Conservation (phyloP, 2,888 invertebrate species). For the Brenthis ino region DNA sequence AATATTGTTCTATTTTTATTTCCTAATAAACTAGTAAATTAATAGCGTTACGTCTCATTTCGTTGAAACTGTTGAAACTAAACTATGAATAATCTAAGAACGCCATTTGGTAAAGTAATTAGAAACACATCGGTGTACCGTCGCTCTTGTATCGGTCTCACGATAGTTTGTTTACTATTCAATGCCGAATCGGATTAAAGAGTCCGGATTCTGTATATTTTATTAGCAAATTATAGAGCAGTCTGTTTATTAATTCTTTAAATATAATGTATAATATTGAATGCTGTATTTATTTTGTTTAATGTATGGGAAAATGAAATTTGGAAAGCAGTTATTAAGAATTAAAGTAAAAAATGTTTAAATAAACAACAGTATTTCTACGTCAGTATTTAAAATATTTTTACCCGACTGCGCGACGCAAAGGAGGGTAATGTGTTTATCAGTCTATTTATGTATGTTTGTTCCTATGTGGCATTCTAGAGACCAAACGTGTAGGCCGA, state of each 20-base stretch:
- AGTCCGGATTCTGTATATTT: background rate
- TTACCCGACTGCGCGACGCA: too few relatives aligned
- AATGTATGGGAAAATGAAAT: too few relatives aligned
- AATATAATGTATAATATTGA: background rate
- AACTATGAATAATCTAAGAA: slow-evolving; percentile 33
- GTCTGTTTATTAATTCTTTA: background rate
- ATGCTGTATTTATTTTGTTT: too few relatives aligned
- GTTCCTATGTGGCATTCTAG: too few relatives aligned
- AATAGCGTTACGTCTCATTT: slow-evolving; percentile 32
- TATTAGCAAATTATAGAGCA: background rate
- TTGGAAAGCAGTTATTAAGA: too few relatives aligned
- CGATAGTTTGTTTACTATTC: slow-evolving; percentile 25
- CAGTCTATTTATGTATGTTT: too few relatives aligned
- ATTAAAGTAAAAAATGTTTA: background rate
- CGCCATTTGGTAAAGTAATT: slow-evolving; percentile 40
- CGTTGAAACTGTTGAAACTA: slow-evolving; percentile 6
- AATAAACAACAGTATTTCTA: background rate
- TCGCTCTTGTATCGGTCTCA: slow-evolving; percentile 31
- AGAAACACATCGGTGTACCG: slow-evolving; percentile 32
- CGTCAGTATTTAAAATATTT: background rate
- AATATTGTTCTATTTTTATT: too few relatives aligned
- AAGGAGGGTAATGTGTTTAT: too few relatives aligned
- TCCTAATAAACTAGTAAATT: background rate
- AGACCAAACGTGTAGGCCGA: too few relatives aligned
- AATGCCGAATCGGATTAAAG: background rate